Percentiles rank a stretch among this genome's conserved stretches.
Evolutionary conservation across 2,797 vertebrate species (phyloP).

Genomic region (Dicrostonyx torquatus): DNA sequence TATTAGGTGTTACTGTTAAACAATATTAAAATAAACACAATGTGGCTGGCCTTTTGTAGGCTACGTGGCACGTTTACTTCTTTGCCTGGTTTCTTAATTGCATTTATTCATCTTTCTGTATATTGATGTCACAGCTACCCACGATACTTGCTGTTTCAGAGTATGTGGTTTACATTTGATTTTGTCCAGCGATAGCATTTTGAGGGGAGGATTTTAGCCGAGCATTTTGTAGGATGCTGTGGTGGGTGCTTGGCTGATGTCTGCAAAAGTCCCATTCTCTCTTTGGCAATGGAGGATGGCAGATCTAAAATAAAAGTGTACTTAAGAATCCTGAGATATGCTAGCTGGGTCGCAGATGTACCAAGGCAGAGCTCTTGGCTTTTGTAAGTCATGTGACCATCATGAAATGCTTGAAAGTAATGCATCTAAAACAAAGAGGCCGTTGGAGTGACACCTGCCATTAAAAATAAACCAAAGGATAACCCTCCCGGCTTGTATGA

Average conservation of each 20-base stretch:
- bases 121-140: constrained; percentile 64
- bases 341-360: not conserved
- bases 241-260: constrained; percentile 62
- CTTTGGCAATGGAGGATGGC: constrained; percentile 18
- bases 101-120: constrained; percentile 77
- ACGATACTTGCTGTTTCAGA: constrained; percentile 53
- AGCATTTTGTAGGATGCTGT: constrained; percentile 68
- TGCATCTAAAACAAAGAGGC: not conserved
- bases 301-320: not conserved
- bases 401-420: not conserved
- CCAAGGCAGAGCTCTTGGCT: not conserved
- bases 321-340: not conserved
- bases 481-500: not conserved
- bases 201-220: constrained; percentile 58
- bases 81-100: constrained; percentile 84
- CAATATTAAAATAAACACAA: constrained; percentile 89
- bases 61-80: constrained; percentile 78
- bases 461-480: not conserved
- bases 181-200: constrained; percentile 66
- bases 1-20: constrained; percentile 88
- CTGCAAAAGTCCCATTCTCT: constrained; percentile 60
- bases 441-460: not conserved
- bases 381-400: not conserved
- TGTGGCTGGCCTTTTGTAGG: constrained; percentile 83
- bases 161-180: constrained; percentile 74